Conservation (phyloP, 2,113 vertebrate genomes). For the Dryoscopus gambensis region DNA sequence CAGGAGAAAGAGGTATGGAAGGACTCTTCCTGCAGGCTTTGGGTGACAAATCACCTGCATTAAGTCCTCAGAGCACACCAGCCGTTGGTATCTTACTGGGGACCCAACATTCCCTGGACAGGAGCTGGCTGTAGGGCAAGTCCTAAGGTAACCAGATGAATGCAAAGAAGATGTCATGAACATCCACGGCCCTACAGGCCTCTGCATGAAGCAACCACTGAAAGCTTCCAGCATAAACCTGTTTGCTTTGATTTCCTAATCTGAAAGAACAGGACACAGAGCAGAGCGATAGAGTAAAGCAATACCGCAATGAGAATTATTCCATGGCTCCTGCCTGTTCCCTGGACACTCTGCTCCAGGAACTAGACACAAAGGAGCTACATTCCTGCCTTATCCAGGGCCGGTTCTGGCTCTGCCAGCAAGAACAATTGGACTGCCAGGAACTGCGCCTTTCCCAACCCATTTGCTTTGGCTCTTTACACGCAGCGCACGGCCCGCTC, state of each 20-base stretch:
- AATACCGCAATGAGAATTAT: neutral
- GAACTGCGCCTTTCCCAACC: constrained; percentile 5
- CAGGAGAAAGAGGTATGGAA: neutral
- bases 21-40: neutral
- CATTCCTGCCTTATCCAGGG: constrained; percentile 43
- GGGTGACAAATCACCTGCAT: neutral
- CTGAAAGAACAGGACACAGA: neutral
- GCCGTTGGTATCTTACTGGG: neutral
- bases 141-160: no score
- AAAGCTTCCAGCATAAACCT: neutral
- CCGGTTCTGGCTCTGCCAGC: neutral
- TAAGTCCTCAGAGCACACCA: neutral
- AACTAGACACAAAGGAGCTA: constrained; percentile 32
- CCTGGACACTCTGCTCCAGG: neutral
- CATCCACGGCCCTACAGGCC: neutral
- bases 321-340: neutral
- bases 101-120: neutral
- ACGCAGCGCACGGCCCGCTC: rapidly evolving
- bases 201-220: neutral
- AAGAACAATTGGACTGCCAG: neutral
- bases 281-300: neutral
- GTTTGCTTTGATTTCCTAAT: neutral
- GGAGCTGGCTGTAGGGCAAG: neutral
- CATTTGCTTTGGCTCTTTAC: constrained; percentile 10
- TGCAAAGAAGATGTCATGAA: rapidly evolving